Evolutionary conservation across 2,113 vertebrate genomes (phyloP), one percentile per base, ranked within the genome.

Genomic region (Leucopsar rothschildi): DNA sequence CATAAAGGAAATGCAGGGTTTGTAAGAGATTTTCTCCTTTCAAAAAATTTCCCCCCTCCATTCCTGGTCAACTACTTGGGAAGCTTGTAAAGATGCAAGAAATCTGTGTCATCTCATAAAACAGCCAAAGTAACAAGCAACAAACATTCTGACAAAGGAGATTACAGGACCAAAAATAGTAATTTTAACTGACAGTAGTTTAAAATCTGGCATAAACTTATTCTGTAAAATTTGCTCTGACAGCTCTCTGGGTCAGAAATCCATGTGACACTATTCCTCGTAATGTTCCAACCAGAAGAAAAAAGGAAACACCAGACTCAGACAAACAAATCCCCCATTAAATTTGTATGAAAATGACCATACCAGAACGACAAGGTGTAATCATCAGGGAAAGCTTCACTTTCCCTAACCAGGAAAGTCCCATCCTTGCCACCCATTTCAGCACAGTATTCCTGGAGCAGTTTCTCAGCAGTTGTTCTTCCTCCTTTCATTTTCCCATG

Each of bases 321-420:
- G 31, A 40, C 27, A 71, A 84, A 63, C 16, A 60, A 92, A 81
- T 71, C 5, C 18, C 78, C 44, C 11, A 59, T 50, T 55, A 31
- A 29, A 16, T 20, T 20, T 81, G n/a, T 23, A 61, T 5, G 25
- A 80, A 19, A 75, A 35, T 68, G 52, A 49, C 68, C 66, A 29
- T 98, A 99, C 99, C 99, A 99, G 98, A 99, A 99, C 1, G 99
- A 99, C 63, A 99, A 98, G 19, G 99, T 99, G 97, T 95, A 99
- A 96, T 99, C 98, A 3, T 98, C 97, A 70, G 97, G 96, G 52
- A 91, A 98, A 35, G 97, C 98, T 91, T 99, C 98, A 16, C 99
- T 99, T 93, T 98, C 98, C 70, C 99, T 98, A 91, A 99, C 99
- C 91, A 99, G 69, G 96, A 99, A 99, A 6, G 99, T 99, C 15